Evolutionary conservation across 2,113 vertebrate species (phyloP), one percentile per base, ranked within the genome.

Genomic region (Plectropomus leopardus): DNA sequence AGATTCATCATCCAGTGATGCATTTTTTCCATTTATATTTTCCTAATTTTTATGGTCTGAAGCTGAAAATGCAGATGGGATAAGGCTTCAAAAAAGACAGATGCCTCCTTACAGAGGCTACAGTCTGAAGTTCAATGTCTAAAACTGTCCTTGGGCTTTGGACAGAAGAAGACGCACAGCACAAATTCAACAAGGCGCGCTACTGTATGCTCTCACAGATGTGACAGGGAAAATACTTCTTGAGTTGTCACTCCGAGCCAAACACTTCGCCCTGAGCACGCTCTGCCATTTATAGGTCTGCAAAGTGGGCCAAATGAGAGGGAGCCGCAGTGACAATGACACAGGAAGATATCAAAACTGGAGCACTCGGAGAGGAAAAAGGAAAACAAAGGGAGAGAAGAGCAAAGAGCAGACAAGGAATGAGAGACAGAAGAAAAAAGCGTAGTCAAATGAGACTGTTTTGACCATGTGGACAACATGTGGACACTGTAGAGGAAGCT

Each of bases 281-380:
- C 72, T 74, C 70, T 77, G 86, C 81, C 85, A 89, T 90, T 91
- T 86, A 63, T 88, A 89, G 79, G 72, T 76, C 80, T 71, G 34
- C 54, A 69, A 89, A 89, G 71, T 86, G 83, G 89, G 84, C 73
- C 91, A 87, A 72, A 76, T 70, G 65, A 82, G 32, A 76, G 63
- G 57, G 58, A 83, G 72, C 68, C 50, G 55, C 77, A 45, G 66
- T 36, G 55, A 82, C 78, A 75, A 73, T 80, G 90, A 90, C 85
- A 84, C 78, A 59, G 68, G 78, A 63, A 65, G 57, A 84, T 74
- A 73, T 69, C 45, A 76, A 73, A 90, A 85, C 48, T 78, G 63
- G 54, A 85, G 24, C 78, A 58, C 28, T 75, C 13, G 0, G 24
- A 72, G 15, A 59, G 57, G 63, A n/a, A 19, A 23, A 40, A 55